Conservation (phyloP, 2,797 vertebrate species). For the Hippoglossus hippoglossus region DNA sequence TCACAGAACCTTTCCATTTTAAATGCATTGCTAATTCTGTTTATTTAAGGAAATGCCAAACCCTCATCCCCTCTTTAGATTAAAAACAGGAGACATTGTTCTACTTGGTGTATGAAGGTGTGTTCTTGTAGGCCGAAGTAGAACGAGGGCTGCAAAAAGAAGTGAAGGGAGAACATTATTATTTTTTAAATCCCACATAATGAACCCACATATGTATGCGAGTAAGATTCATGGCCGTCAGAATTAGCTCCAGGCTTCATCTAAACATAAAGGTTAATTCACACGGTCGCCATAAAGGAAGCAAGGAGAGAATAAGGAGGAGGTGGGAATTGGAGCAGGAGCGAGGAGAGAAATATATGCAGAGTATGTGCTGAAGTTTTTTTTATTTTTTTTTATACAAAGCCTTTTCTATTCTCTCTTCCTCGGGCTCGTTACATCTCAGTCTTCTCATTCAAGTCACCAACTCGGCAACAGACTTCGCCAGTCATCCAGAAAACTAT, state of each 20-base stretch:
- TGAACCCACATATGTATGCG: not conserved
- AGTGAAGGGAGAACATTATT: not conserved
- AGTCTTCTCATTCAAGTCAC: slow-evolving; percentile 25
- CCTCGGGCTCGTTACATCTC: not conserved
- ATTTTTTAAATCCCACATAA: not conserved
- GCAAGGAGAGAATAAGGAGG: slow-evolving; percentile 1
- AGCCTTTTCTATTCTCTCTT: slow-evolving; percentile 3
- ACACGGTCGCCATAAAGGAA: slow-evolving; percentile 1
- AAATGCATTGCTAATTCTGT: not conserved
- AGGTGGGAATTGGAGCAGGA: not conserved
- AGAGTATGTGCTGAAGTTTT: not conserved
- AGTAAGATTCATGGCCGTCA: not conserved
- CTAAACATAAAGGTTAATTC: not conserved
- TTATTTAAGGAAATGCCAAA: not conserved
- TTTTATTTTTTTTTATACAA: not conserved
- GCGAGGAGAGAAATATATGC: not conserved
- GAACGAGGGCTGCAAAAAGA: not conserved
- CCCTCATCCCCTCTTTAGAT: too few relatives aligned
- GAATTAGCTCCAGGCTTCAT: slow-evolving; percentile 6
- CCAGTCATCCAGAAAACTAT: slow-evolving; percentile 17
- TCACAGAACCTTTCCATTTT: not conserved
- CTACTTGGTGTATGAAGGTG: too few relatives aligned
- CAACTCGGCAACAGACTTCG: slow-evolving; percentile 3
- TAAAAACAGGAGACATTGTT: too few relatives aligned
- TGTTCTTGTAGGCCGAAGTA: too few relatives aligned